Conservation (phyloP, 2,797 vertebrate genomes). For the Aeoliscus strigatus region DNA sequence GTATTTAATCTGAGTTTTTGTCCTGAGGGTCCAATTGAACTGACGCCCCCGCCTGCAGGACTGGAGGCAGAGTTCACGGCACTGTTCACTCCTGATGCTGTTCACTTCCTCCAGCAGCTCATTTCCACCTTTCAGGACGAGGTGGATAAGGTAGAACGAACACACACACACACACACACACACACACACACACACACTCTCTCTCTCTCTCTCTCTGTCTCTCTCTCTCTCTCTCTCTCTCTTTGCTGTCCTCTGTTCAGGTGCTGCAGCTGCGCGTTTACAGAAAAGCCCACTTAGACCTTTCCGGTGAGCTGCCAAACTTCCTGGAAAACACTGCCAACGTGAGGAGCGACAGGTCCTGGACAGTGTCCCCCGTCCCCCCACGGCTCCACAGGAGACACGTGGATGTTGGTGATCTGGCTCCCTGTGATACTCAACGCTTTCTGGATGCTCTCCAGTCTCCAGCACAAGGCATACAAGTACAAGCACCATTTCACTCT, state of each 20-base stretch:
- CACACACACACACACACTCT: too few species aligned
- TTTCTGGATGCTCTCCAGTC: slow-evolving; percentile 69
- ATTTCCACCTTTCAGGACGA: slow-evolving; percentile 71
- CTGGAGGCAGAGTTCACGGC: slow-evolving; percentile 64
- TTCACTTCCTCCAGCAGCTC: slow-evolving; percentile 73
- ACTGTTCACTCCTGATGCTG: slow-evolving; percentile 66
- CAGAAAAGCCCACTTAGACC: slow-evolving; percentile 71
- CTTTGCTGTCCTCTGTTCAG: slow-evolving; percentile 33
- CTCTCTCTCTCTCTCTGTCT: too few species aligned
- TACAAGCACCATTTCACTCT: slow-evolving; percentile 6
- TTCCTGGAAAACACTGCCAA: slow-evolving; percentile 64
- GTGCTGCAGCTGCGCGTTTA: slow-evolving; percentile 65
- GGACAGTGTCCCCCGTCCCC: slow-evolving; percentile 75
- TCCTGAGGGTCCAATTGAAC: slow-evolving; percentile 66
- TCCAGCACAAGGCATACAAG: slow-evolving; percentile 73
- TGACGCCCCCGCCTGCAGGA: slow-evolving; percentile 63
- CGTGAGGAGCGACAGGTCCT: slow-evolving; percentile 61
- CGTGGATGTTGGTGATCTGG: slow-evolving; percentile 77
- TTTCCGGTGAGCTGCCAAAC: slow-evolving; percentile 67
- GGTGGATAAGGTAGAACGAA: too few species aligned
- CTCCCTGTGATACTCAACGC: slow-evolving; percentile 71
- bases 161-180: slow-evolving; percentile 38
- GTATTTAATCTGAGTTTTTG: too few species aligned
- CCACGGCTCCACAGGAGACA: slow-evolving; percentile 71
- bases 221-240: background rate